phyloP scores from a whole-genome alignment of 1,140 invertebrate genomes.

The Heliothis virescens region DNA sequence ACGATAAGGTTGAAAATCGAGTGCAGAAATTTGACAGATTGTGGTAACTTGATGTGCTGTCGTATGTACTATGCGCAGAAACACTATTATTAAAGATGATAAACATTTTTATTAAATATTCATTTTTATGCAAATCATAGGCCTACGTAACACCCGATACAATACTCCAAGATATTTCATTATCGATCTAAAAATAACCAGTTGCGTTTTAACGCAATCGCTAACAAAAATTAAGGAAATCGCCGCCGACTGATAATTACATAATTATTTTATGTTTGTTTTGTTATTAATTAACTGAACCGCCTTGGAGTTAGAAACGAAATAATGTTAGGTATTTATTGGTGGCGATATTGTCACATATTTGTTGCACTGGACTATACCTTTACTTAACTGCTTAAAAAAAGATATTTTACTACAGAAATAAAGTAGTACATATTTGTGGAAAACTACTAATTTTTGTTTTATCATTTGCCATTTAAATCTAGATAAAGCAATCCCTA shows the following conservation, averaged over 20 bases:
- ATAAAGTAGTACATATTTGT: too few relatives aligned
- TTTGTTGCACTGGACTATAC: neutral
- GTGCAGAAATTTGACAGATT: too few relatives aligned
- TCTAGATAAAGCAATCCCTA: too few relatives aligned
- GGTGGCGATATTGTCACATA: constrained; percentile 20
- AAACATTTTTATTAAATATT: constrained; percentile 6
- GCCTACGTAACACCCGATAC: neutral
- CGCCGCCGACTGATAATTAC: constrained; percentile 32
- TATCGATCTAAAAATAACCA: constrained; percentile 23
- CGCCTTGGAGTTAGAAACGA: constrained; percentile 48
- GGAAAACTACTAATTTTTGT: too few relatives aligned
- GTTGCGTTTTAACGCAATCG: constrained; percentile 29
- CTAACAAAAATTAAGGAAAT: constrained; percentile 42
- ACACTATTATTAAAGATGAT: neutral
- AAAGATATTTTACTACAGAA: neutral
- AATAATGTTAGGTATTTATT: constrained; percentile 28
- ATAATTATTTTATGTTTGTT: constrained; percentile 52
- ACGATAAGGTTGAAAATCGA: too few relatives aligned
- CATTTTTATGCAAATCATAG: constrained; percentile 25
- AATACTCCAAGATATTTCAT: constrained; percentile 7
- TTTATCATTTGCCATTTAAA: too few relatives aligned
- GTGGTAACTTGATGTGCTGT: too few relatives aligned
- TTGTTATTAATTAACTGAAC: constrained; percentile 53
- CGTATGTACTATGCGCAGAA: neutral
- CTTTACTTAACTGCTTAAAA: neutral